Evolutionary conservation across 2,113 vertebrate species (phyloP).

Genomic region (Plectropomus leopardus): DNA sequence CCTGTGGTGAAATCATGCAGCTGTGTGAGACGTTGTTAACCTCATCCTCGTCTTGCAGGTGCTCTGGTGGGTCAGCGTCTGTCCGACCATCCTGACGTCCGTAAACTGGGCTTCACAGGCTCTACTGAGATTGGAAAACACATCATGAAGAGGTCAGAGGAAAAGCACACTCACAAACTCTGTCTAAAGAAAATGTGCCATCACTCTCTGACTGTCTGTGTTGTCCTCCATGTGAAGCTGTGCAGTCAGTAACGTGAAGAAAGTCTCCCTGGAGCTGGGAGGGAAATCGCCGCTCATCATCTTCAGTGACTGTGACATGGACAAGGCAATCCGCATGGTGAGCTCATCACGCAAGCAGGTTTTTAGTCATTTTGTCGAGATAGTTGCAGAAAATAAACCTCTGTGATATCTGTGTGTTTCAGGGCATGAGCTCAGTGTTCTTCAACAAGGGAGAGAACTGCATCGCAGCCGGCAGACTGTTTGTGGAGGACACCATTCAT

Average conservation of each 20-base stretch:
- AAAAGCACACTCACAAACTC: neutral
- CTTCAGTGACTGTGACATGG: constrained; percentile 91
- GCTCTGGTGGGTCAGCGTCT: constrained; percentile 88
- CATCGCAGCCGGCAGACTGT: constrained; percentile 90
- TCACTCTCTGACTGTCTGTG: neutral
- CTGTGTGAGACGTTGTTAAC: neutral
- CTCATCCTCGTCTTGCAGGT: constrained; percentile 70
- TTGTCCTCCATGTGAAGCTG: constrained; percentile 80
- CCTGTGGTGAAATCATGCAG: no score
- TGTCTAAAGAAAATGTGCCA: neutral
- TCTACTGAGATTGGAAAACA: constrained; percentile 92
- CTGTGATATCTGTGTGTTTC: constrained; percentile 32
- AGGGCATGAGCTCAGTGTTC: constrained; percentile 93
- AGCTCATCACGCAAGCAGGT: neutral
- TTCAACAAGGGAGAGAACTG: constrained; percentile 95
- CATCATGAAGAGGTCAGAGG: constrained; percentile 91
- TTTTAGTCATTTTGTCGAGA: neutral
- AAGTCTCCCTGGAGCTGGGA: constrained; percentile 92
- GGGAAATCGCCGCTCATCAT: constrained; percentile 93
- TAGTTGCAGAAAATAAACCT: neutral
- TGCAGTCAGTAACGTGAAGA: constrained; percentile 91
- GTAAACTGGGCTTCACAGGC: constrained; percentile 92
- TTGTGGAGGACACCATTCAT: constrained; percentile 89
- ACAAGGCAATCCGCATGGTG: constrained; percentile 91
- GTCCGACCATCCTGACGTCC: constrained; percentile 90